These are phyloP conservation scores for Heteromormyrus szaboi DNA, from an alignment of 2,797 vertebrate genomes.

Conservation along the genomic window DNA sequence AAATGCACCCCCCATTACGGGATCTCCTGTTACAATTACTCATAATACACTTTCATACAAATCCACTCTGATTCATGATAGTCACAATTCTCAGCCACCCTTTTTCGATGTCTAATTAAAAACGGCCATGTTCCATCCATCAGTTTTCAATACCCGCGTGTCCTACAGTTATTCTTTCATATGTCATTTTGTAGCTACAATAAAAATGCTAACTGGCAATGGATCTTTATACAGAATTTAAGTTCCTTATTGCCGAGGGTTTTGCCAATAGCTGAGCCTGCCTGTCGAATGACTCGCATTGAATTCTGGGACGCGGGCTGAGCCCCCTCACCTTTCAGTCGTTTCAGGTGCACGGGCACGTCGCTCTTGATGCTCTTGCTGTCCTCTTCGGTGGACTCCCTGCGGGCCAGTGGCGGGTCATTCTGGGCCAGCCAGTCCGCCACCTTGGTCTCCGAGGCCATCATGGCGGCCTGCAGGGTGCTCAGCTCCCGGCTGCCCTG, in stretches of 20 bases:
- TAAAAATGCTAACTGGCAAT: background rate
- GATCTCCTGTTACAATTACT: background rate
- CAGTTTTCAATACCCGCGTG: background rate
- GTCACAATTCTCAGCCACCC: background rate
- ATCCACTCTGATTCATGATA: background rate
- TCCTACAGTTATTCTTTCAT: background rate
- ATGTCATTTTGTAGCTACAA: background rate
- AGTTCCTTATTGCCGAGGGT: background rate
- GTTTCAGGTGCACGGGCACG: conserved; percentile 87
- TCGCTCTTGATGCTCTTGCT: conserved; percentile 98
- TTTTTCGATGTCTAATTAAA: background rate
- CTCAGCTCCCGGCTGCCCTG: conserved; percentile 74
- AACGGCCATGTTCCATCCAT: background rate
- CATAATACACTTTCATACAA: background rate
- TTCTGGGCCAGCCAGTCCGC: conserved; percentile 98
- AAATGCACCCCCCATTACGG: background rate
- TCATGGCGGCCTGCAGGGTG: conserved; percentile 89
- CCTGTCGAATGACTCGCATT: background rate
- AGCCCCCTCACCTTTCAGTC: conserved; percentile 80
- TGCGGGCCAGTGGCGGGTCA: conserved; percentile 83
- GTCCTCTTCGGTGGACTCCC: conserved; percentile 88
- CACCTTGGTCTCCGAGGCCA: conserved; percentile 94
- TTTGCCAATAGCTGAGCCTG: background rate
- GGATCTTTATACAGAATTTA: background rate
- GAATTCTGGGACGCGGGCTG: background rate